phyloP scores from a whole-genome alignment of 1,140 invertebrate species.

The Diabrotica virgifera region DNA sequence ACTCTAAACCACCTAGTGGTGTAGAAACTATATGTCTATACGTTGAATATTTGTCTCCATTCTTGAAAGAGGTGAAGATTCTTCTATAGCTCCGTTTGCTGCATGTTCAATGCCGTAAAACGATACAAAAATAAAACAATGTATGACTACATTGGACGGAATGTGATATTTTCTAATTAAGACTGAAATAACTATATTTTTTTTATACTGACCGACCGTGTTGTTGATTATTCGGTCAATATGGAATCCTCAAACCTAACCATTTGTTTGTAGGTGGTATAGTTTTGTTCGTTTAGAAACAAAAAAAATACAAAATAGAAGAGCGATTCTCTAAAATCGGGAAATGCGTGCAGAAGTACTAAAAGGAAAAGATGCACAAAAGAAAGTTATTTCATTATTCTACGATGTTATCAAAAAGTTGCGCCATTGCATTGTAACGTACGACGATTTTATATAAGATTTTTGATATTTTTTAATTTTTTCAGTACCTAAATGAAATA shows the following conservation, averaged over 20 bases:
- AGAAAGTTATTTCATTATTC: constrained; percentile 44
- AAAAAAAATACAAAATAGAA: constrained; percentile 16
- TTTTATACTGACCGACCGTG: constrained; percentile 27
- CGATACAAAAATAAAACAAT: constrained; percentile 25
- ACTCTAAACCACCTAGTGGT: too few species aligned
- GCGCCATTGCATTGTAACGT: constrained; percentile 45
- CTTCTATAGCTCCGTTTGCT: too few species aligned
- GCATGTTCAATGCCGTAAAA: too few species aligned
- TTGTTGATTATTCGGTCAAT: constrained; percentile 1
- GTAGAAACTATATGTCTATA: too few species aligned
- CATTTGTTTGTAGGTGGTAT: constrained; percentile 12
- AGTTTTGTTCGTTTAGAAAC: constrained; percentile 20
- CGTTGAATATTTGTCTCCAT: too few species aligned
- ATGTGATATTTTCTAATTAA: constrained; percentile 49
- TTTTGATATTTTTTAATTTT: constrained; percentile 25
- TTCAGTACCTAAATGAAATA: constrained; percentile 12
- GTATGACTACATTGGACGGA: constrained; percentile 36
- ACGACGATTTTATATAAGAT: constrained; percentile 40
- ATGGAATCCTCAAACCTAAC: constrained; percentile 16
- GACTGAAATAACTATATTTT: constrained; percentile 48
- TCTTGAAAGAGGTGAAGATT: too few species aligned
- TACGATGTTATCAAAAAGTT: constrained; percentile 42
- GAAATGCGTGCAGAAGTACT: constrained; percentile 33
- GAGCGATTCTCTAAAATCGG: constrained; percentile 42
- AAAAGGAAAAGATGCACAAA: constrained; percentile 34